Base-by-base conservation (phyloP, 2,888 invertebrate genomes). In the Zelleria hepariella region DNA sequence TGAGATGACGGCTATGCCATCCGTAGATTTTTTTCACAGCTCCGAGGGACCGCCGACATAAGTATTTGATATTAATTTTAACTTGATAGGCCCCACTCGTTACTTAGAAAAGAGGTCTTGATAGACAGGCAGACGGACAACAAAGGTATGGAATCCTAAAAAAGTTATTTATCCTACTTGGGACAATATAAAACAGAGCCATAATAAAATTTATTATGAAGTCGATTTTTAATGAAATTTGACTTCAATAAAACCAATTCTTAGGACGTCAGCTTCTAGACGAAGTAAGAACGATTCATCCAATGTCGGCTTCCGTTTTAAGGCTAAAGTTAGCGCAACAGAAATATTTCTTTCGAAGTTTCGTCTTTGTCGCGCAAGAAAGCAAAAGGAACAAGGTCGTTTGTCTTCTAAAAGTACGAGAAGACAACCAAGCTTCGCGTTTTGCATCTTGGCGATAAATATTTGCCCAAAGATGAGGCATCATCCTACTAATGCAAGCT, bases 361-460 rank as follows among this genome's bases (percentile, higher is more conserved):
- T 77, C 72, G 75, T 80, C 83, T 82, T 82, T 85, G 85, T 81
- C 82, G 77, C 79, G 77, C 81, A 82, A 78, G 82, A 80, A 81
- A 82, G 75, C 76, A 76, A 70, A 73, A 63, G 66, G 67, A 73
- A 75, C 74, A 72, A 72, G 72, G 74, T 74, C 82, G 78, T 84
- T 85, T 82, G 80, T 85, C 81, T 82, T 81, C 68, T 64, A 24
- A 15, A 24, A 54, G 54, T 25, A 21, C 42, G n/a, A 42, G 51
- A 8, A 54, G 66, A 66, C 69, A 69, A 72, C 69, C 72, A 75
- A 78, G 76, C 75, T 70, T 66, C 63, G 71, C 75, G 72, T 75
- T 79, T 77, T 78, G 75, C 77, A 76, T 80, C 70, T 69, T 63
- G 67, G 71, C 71, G 70, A 80, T 80, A 80, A 80, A 80, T 80